phyloP scores from a whole-genome alignment of 2,888 invertebrate species.

The Pediacus dermestoides region DNA sequence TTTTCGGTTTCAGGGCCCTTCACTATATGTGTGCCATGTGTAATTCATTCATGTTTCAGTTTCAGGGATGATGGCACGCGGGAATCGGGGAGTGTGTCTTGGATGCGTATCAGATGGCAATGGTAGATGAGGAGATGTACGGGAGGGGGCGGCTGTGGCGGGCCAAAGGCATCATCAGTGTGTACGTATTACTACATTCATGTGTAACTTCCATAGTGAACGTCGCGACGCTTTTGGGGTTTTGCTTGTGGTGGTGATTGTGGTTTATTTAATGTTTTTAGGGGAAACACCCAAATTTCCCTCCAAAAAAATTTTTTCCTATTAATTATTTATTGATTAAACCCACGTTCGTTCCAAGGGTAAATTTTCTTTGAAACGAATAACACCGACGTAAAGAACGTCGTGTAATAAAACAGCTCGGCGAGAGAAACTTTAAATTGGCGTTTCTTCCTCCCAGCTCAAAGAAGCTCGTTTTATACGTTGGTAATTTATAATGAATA shows the following conservation, averaged over 20 bases:
- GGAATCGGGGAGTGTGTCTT: too few species aligned
- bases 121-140: too few species aligned
- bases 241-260: conserved; percentile 22
- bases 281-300: too few species aligned
- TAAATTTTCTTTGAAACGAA: conserved; percentile 7
- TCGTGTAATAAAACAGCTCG: conserved; percentile 35
- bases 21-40: too few species aligned
- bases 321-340: not conserved
- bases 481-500: conserved; percentile 53
- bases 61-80: conserved; percentile 12
- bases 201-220: conserved; percentile 8
- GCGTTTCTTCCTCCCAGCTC: conserved; percentile 48
- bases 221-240: conserved; percentile 19
- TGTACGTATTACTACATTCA: conserved; percentile 8
- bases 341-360: conserved; percentile 1
- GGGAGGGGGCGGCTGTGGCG: not conserved
- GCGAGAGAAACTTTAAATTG: conserved; percentile 51
- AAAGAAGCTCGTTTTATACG: conserved; percentile 50
- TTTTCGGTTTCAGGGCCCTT: too few species aligned
- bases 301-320: not conserved
- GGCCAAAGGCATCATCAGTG: not conserved
- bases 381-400: conserved; percentile 27
- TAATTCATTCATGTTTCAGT: conserved; percentile 26
- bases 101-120: conserved; percentile 14
- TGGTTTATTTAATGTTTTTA: conserved; percentile 26